Percentiles rank a stretch among this genome's conserved stretches.
phyloP scores from a whole-genome alignment of 2,888 invertebrate genomes.

The Ophraella communa region DNA sequence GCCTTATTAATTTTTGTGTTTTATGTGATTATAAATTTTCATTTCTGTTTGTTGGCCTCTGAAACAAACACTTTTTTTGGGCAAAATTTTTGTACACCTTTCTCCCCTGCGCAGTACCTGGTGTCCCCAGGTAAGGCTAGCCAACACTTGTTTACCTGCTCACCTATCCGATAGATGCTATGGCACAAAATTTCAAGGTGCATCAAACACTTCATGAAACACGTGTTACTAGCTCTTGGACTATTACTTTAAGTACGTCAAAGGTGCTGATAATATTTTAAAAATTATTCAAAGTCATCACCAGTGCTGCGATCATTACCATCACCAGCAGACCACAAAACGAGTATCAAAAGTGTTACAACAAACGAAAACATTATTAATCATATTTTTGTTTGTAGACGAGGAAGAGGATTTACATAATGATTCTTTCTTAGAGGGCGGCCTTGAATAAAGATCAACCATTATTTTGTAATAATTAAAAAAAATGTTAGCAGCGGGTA shows the following conservation, averaged over 20 bases:
- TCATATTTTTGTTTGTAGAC: constrained; percentile 27
- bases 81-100: too few relatives aligned
- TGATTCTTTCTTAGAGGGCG: constrained; percentile 28
- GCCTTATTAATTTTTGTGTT: too few relatives aligned
- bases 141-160: too few relatives aligned
- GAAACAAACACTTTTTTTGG: too few relatives aligned
- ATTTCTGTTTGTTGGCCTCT: too few relatives aligned
- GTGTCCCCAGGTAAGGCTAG: too few relatives aligned
- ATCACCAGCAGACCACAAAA: constrained; percentile 20
- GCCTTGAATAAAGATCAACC: constrained; percentile 30
- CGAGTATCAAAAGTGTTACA: constrained; percentile 24
- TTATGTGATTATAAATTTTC: too few relatives aligned
- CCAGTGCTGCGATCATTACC: constrained; percentile 23
- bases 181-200: too few relatives aligned
- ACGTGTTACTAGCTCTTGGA: background rate
- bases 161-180: too few relatives aligned
- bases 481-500: constrained; percentile 4
- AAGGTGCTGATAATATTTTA: constrained; percentile 11
- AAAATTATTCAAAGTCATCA: constrained; percentile 20
- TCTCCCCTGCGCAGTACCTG: too few relatives aligned
- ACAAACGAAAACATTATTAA: constrained; percentile 31
- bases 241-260: background rate
- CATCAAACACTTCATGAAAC: too few relatives aligned
- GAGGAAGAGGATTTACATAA: constrained; percentile 35
- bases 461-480: constrained; percentile 22